A percentile compares a stretch with the other conserved stretches of the same genome.
Conservation (phyloP, 2,113 vertebrate species). For the Anolis sagrei region DNA sequence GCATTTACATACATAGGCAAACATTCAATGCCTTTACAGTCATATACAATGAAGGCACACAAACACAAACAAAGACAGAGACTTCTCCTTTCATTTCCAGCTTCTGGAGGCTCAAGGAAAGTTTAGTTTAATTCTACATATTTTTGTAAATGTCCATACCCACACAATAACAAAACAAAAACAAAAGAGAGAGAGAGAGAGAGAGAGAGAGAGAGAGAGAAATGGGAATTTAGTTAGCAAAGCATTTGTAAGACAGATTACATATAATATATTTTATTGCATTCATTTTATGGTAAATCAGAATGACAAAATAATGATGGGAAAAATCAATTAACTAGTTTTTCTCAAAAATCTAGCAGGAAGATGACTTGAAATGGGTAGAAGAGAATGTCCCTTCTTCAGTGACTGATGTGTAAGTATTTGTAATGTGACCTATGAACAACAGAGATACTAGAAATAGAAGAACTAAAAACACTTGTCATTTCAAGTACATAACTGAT, state of each 20-base stretch:
- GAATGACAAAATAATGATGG: background rate
- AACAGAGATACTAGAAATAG: background rate
- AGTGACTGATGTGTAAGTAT: constrained; percentile 85
- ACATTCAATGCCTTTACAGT: too few species aligned
- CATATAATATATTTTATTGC: background rate
- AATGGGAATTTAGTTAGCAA: background rate
- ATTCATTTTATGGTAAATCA: background rate
- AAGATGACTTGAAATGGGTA: constrained; percentile 87
- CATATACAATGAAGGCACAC: too few species aligned
- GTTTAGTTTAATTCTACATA: too few species aligned
- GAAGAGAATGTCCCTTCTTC: constrained; percentile 86
- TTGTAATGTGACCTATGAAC: constrained; percentile 31
- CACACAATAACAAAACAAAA: background rate
- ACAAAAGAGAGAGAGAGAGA: too few species aligned
- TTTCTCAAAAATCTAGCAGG: constrained; percentile 70
- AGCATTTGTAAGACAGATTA: background rate
- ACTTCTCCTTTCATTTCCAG: too few species aligned
- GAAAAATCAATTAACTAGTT: background rate
- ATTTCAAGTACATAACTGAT: background rate
- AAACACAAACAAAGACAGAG: too few species aligned
- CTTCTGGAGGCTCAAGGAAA: too few species aligned
- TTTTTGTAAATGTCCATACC: background rate
- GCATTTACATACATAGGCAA: too few species aligned
- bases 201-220: too few species aligned
- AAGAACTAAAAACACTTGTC: background rate